Conservation (phyloP, 23 tunicate genomes). For the Ciona savignyi region DNA sequence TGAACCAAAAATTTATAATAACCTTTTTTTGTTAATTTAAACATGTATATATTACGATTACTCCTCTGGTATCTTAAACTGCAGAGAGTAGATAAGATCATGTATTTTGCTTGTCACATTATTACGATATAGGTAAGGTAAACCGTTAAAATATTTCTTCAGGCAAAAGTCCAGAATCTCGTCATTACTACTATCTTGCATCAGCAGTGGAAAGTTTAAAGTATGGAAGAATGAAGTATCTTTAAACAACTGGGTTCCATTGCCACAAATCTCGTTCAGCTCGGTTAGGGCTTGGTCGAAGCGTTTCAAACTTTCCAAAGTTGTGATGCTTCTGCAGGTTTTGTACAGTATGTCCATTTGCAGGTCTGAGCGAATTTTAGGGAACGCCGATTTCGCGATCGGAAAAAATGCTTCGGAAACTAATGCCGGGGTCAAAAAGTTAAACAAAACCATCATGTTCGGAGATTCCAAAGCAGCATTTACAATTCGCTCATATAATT, state of each 20-base stretch:
- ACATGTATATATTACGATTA: too few species aligned
- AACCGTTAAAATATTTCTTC: not conserved
- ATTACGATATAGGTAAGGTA: not conserved
- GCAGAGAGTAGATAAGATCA: not conserved
- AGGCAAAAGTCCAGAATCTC: not conserved
- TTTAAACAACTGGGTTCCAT: not conserved
- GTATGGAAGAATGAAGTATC: not conserved
- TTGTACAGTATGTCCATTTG: not conserved
- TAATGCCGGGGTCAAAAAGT: not conserved
- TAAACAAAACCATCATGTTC: too few species aligned
- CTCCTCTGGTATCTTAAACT: too few species aligned
- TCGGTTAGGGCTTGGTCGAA: not conserved
- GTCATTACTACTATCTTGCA: not conserved
- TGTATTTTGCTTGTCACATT: not conserved
- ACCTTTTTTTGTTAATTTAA: too few species aligned
- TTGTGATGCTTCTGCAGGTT: not conserved
- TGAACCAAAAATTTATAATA: too few species aligned
- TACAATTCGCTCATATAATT: not conserved
- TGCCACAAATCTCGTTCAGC: too few species aligned
- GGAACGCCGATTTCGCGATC: not conserved
- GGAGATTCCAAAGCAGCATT: too few species aligned
- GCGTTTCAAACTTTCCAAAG: not conserved
- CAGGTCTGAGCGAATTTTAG: not conserved
- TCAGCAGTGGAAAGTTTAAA: not conserved
- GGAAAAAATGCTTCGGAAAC: not conserved